These are phyloP conservation scores for Hyalella azteca DNA, from an alignment of 2,888 invertebrate species.

Conservation along the genomic window DNA sequence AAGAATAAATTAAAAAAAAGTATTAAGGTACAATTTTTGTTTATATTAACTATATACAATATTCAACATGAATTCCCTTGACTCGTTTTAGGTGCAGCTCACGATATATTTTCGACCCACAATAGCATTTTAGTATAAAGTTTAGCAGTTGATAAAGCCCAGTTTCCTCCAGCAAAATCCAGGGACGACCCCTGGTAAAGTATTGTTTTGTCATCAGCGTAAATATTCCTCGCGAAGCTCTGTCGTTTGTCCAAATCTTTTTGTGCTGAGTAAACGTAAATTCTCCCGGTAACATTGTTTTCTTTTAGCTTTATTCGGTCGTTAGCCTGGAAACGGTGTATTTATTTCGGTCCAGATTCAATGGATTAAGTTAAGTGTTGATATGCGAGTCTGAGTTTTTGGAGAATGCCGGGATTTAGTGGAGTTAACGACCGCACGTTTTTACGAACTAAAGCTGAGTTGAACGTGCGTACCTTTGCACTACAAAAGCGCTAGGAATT, in stretches of 20 bases:
- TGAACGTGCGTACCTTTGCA: constrained; percentile 32
- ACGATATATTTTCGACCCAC: no score
- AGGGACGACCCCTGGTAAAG: constrained; percentile 30
- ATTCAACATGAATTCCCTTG: no score
- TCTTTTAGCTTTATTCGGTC: constrained; percentile 41
- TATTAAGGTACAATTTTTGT: no score
- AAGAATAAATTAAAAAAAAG: no score
- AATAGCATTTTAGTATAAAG: neutral
- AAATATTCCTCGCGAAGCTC: constrained; percentile 26
- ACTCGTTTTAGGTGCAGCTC: no score
- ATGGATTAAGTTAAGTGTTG: constrained; percentile 40
- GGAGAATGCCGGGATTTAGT: constrained; percentile 27
- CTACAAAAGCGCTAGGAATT: constrained; percentile 23
- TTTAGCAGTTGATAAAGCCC: constrained; percentile 25
- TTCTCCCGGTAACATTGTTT: constrained; percentile 39
- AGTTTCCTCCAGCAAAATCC: constrained; percentile 7
- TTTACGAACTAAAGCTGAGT: constrained; percentile 24
- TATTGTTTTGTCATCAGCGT: constrained; percentile 41
- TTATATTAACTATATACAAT: no score
- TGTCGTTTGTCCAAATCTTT: constrained; percentile 40
- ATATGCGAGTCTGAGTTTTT: constrained; percentile 31
- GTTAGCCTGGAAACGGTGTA: constrained; percentile 40
- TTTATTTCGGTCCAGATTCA: constrained; percentile 33
- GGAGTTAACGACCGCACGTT: constrained; percentile 35
- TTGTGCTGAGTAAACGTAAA: constrained; percentile 38